A percentile compares a stretch with the other conserved stretches of the same genome.
Evolutionary conservation across 2,797 vertebrate species (phyloP).

Genomic region (Benthosema pterotum): DNA sequence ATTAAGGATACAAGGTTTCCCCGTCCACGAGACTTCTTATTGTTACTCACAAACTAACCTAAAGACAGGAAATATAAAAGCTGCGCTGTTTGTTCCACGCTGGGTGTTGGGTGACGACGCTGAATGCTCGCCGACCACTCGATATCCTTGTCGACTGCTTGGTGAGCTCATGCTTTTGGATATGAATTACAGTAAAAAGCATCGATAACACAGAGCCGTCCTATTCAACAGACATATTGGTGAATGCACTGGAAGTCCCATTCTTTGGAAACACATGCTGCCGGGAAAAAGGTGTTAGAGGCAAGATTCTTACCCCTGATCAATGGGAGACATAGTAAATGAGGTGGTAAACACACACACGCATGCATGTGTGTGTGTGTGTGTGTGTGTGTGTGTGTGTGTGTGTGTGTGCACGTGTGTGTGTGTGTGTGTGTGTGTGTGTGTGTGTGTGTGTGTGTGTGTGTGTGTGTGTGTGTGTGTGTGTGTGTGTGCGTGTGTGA

Average conservation of each 20-base stretch:
- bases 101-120: conserved; percentile 56
- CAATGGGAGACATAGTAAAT: not conserved
- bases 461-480: too few relatives aligned
- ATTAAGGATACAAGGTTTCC: conserved; percentile 48
- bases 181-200: conserved; percentile 30
- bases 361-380: not conserved
- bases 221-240: not conserved
- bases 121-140: conserved; percentile 51
- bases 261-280: not conserved
- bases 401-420: too few relatives aligned
- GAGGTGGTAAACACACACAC: too few relatives aligned
- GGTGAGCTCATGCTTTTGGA: conserved; percentile 63
- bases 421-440: too few relatives aligned
- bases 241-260: not conserved
- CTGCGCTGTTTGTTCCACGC: conserved; percentile 60
- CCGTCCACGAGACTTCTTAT: conserved; percentile 57
- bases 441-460: not conserved
- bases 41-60: conserved; percentile 43
- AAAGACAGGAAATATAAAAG: conserved; percentile 54
- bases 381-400: too few relatives aligned
- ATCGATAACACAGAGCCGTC: conserved; percentile 1
- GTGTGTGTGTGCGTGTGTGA: too few relatives aligned
- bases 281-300: not conserved
- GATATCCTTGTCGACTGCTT: conserved; percentile 61
- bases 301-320: conserved; percentile 13